Evolutionary conservation across 2,888 invertebrate species (phyloP).

Genomic region (Acronicta leporina): DNA sequence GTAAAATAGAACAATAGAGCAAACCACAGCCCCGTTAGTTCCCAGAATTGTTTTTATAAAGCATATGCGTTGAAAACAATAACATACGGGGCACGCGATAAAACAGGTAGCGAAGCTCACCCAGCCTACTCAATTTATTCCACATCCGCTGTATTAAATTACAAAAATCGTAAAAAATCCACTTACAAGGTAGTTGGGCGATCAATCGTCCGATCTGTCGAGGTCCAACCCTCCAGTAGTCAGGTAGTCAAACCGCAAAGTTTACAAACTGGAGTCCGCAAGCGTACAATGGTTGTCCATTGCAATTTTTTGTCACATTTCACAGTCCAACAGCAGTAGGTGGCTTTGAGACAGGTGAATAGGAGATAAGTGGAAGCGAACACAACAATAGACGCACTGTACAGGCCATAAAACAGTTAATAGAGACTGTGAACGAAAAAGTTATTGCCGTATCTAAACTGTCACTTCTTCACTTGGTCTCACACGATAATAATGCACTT

Average conservation of each 20-base stretch:
- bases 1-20: constrained; percentile 77
- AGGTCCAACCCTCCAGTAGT: constrained; percentile 76
- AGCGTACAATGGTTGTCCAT: constrained; percentile 76
- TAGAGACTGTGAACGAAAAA: constrained; percentile 71
- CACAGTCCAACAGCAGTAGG: constrained; percentile 83
- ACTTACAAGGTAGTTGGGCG: constrained; percentile 85
- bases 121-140: constrained; percentile 87
- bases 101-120: constrained; percentile 88
- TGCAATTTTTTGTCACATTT: constrained; percentile 89
- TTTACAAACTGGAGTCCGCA: constrained; percentile 81
- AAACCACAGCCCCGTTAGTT: constrained; percentile 79
- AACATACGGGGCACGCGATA: constrained; percentile 74
- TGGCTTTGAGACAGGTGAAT: constrained; percentile 82
- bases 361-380: constrained; percentile 82
- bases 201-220: constrained; percentile 76
- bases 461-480: constrained; percentile 66
- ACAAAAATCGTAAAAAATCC: constrained; percentile 76
- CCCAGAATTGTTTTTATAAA: constrained; percentile 77
- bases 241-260: constrained; percentile 86
- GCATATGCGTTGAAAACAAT: constrained; percentile 74
- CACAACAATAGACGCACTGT: constrained; percentile 84
- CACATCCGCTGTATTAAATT: constrained; percentile 88
- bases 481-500: constrained; percentile 55
- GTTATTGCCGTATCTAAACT: constrained; percentile 68
- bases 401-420: constrained; percentile 85